These are phyloP conservation scores for Xiphorhynchus elegans DNA, from an alignment of 2,113 vertebrate genomes.

Conservation along the genomic window DNA sequence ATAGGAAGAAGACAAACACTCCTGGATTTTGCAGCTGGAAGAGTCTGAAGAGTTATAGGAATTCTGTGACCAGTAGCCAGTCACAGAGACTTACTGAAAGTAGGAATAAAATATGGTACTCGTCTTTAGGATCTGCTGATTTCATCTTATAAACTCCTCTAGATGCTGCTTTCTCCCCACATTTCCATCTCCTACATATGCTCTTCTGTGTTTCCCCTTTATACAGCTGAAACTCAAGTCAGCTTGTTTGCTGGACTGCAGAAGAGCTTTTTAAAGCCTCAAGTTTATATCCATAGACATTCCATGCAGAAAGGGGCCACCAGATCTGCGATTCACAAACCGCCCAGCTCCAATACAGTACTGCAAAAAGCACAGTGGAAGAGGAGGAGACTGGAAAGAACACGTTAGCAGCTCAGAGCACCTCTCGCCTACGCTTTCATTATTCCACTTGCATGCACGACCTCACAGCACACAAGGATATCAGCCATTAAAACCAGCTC, in stretches of 20 bases:
- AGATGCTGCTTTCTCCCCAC: neutral
- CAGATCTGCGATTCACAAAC: neutral
- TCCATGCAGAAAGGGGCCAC: neutral
- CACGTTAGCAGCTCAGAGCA: neutral
- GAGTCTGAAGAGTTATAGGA: neutral
- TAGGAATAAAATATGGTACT: neutral
- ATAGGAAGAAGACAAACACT: neutral
- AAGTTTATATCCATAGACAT: neutral
- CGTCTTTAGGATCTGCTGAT: neutral
- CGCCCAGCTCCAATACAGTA: neutral
- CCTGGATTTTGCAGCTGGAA: neutral
- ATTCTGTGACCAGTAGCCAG: neutral
- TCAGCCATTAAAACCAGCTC: neutral
- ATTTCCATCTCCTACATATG: neutral
- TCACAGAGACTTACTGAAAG: neutral
- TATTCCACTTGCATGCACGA: neutral
- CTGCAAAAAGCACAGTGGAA: constrained; percentile 11
- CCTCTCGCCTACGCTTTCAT: neutral
- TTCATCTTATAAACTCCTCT: neutral
- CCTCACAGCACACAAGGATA: neutral
- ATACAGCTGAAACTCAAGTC: neutral
- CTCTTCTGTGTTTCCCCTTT: neutral
- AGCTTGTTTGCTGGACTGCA: neutral
- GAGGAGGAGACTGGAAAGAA: constrained; percentile 3
- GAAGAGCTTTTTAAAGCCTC: neutral